Evolutionary conservation across 2,888 invertebrate genomes (phyloP).

Genomic region (Miltochrista miniata): DNA sequence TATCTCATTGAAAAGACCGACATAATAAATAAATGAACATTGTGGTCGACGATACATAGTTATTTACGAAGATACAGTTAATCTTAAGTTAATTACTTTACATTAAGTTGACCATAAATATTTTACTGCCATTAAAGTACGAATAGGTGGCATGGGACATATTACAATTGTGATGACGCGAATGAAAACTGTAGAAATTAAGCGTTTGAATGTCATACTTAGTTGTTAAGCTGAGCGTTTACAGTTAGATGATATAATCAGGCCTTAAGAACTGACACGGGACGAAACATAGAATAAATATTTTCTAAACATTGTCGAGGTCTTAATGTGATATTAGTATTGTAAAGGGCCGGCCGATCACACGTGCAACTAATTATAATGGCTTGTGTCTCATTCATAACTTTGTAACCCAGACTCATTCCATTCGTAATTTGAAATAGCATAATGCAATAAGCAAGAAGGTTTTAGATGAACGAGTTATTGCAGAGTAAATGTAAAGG

Average conservation of each 20-base stretch:
- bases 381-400: too few relatives aligned
- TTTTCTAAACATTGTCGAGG: constrained; percentile 3
- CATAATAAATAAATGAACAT: constrained; percentile 9
- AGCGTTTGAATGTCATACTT: not conserved
- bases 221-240: not conserved
- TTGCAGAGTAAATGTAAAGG: too few relatives aligned
- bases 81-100: constrained; percentile 9
- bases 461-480: too few relatives aligned
- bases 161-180: constrained; percentile 15
- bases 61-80: constrained; percentile 12
- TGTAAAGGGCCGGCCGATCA: not conserved
- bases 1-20: constrained; percentile 9
- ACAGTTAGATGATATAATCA: constrained; percentile 5
- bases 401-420: too few relatives aligned
- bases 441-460: not conserved
- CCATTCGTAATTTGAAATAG: not conserved
- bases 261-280: not conserved
- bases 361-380: not conserved
- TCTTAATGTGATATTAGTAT: not conserved
- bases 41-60: constrained; percentile 5
- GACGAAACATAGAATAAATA: constrained; percentile 6
- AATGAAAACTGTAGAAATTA: constrained; percentile 13
- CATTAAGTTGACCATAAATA: constrained; percentile 20
- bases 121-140: constrained; percentile 17
- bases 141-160: constrained; percentile 2